Evolutionary conservation across 2,113 vertebrate species (phyloP), one percentile per base, ranked within the genome.

Genomic region (Coracopsis vasa): DNA sequence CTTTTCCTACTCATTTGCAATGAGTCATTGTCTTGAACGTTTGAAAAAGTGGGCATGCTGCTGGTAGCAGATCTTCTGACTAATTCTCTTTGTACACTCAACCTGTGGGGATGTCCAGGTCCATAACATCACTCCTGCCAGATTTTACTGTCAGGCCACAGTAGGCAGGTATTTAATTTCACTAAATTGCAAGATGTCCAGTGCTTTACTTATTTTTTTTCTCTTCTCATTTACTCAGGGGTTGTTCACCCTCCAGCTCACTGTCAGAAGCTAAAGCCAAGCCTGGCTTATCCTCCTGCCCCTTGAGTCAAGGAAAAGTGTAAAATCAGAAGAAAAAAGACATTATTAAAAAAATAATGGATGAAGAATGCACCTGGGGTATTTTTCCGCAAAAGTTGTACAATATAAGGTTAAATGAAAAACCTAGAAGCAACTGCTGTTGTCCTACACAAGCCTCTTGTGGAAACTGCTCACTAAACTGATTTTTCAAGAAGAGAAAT

Each of bases 221-320:
- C 58, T 75, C 10, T 85, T 31, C 48, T 92, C 31, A 28, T 84
- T 94, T 93, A 86, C 37, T 19, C 58, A 60, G 53, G 42, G 10
- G 53, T 69, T 66, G 47, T 44, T 94, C 47, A 71, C 64, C 45
- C 86, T 91, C 44, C 89, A 83, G 47, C 45, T 96, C 65, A 25
- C 61, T 91, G 50, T 92, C 64, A 92, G 93, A 93, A 42, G 56
- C 37, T 79, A 54, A 93, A 91, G 64, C 23, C 85, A 96, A 74
- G 53, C 37, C 82, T 77, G 64, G 62, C 28, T 56, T 97, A 25
- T 91, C 74, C 33, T 85, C 29, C 44, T 92, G 29, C 88, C 56
- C 31, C 44, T 35, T 74, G 48, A 84, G 69, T 86, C 37, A 95
- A 88, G 7, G 54, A 91, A 88, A 66, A 93, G 41, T 8, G 5